These are phyloP conservation scores for Callipepla californica DNA, from an alignment of 2,113 vertebrate genomes.

Conservation along the genomic window DNA sequence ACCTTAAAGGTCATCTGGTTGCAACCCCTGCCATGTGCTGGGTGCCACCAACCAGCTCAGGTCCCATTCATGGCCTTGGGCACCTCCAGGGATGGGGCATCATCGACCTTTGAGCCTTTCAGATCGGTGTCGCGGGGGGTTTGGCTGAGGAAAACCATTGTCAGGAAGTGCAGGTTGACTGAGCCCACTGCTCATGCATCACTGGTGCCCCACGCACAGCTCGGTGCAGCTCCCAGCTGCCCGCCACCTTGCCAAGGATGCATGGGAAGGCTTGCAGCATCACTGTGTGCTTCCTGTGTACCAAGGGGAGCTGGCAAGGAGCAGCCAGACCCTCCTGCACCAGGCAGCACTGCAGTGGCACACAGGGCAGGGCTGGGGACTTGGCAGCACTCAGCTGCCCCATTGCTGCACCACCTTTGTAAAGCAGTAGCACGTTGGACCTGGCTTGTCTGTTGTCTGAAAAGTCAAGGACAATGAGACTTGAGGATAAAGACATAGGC, in stretches of 20 bases:
- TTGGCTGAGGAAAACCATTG: neutral
- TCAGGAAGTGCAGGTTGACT: neutral
- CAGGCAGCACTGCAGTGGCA: rapidly evolving
- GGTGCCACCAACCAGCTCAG: no score
- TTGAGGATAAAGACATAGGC: neutral
- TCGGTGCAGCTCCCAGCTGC: neutral
- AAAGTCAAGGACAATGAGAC: neutral
- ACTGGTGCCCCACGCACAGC: neutral
- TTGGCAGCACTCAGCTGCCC: rapidly evolving
- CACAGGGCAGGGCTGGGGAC: neutral
- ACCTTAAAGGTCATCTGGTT: no score
- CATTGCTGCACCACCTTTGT: rapidly evolving
- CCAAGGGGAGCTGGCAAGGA: neutral
- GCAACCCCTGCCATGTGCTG: no score
- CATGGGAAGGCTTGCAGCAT: neutral
- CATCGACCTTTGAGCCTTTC: neutral
- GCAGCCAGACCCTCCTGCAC: neutral
- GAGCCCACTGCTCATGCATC: neutral
- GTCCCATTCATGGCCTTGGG: no score
- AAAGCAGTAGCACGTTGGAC: neutral
- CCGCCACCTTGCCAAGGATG: neutral
- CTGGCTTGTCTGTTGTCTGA: neutral
- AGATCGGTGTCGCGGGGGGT: neutral
- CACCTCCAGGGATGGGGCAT: no score
- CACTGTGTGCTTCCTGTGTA: neutral